A percentile compares a stretch with the other conserved stretches of the same genome.
Evolutionary conservation across 2,113 vertebrate genomes (phyloP).

Genomic region (Ia io): DNA sequence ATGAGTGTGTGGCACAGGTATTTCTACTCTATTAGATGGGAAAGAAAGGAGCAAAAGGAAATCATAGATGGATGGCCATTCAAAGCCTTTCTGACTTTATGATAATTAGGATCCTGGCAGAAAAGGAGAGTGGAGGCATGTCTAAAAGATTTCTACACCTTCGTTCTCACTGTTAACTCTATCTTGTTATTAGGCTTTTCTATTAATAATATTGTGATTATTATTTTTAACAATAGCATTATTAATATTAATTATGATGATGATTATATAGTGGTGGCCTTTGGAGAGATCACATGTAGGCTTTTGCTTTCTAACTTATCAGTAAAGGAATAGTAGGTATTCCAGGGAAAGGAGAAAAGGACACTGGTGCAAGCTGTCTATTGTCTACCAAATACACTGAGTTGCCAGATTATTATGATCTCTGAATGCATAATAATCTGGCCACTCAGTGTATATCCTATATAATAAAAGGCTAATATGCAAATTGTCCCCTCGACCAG

Average conservation of each 20-base stretch:
- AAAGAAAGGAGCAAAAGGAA: background rate
- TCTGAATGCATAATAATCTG: too few species aligned
- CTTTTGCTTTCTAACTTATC: background rate
- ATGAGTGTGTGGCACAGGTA: background rate
- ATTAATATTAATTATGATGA: background rate
- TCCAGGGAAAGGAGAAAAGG: background rate
- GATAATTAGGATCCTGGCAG: background rate
- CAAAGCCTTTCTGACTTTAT: background rate
- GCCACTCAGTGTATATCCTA: background rate
- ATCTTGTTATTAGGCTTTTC: background rate
- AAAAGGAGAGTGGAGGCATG: background rate
- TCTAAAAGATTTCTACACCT: background rate
- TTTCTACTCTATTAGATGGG: background rate
- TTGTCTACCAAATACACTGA: background rate
- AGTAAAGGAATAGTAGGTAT: background rate
- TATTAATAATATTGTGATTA: background rate
- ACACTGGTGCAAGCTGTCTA: accelerated
- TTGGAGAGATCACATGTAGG: background rate
- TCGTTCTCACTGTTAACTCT: background rate
- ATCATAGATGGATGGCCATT: background rate
- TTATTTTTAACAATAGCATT: background rate
- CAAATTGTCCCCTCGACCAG: too few species aligned
- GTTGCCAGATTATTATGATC: too few species aligned
- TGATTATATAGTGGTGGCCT: background rate
- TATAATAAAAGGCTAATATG: too few species aligned